Evolutionary conservation across 1,140 invertebrate genomes (phyloP).

Genomic region (Musca vetustissima): DNA sequence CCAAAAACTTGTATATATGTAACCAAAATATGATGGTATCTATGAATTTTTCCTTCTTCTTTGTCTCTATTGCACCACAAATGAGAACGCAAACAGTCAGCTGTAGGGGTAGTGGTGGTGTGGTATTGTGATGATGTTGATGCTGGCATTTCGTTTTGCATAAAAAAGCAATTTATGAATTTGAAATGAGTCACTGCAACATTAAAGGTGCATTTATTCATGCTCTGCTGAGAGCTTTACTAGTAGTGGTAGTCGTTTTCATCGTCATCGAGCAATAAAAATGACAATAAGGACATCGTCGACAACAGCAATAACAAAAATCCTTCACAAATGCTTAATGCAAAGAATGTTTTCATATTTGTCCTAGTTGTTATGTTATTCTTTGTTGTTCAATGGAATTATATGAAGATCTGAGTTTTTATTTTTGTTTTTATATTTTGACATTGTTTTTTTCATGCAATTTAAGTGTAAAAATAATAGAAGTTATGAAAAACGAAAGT

Average conservation of each 20-base stretch:
- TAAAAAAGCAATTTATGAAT: conserved; percentile 22
- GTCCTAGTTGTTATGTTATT: not conserved
- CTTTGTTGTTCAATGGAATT: not conserved
- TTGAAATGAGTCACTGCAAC: conserved; percentile 20
- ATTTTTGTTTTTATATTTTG: too few relatives aligned
- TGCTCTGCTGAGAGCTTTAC: conserved; percentile 10
- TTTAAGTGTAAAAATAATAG: too few relatives aligned
- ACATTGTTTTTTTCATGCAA: too few relatives aligned
- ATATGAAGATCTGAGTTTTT: too few relatives aligned
- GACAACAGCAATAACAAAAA: conserved; percentile 1
- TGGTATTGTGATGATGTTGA: not conserved
- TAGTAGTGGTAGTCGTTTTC: too few relatives aligned
- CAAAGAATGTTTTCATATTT: not conserved
- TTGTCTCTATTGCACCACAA: too few relatives aligned
- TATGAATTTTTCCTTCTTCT: too few relatives aligned
- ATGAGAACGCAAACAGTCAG: too few relatives aligned
- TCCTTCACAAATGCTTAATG: too few relatives aligned
- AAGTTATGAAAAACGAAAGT: too few relatives aligned
- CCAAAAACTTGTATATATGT: too few relatives aligned
- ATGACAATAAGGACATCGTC: not conserved
- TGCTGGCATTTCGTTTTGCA: not conserved
- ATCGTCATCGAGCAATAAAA: not conserved
- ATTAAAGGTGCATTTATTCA: conserved; percentile 23
- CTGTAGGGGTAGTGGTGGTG: not conserved
- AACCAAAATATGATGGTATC: too few relatives aligned